Evolutionary conservation across 2,888 invertebrate species (phyloP).

Genomic region (Colletes collaris): DNA sequence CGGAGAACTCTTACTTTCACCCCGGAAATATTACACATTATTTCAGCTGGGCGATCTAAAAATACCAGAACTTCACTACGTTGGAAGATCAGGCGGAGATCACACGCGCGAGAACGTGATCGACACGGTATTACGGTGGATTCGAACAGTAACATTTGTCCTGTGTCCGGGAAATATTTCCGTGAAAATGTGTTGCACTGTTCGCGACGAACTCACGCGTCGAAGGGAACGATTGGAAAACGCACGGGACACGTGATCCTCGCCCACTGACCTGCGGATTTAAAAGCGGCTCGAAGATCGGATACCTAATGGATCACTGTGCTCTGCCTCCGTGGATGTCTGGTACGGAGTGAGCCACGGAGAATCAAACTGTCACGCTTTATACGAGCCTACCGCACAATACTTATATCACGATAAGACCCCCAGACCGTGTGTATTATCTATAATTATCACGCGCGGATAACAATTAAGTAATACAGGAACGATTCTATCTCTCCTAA

Average conservation of each 20-base stretch:
- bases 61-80: too few relatives aligned
- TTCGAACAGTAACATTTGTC: neutral
- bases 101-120: too few relatives aligned
- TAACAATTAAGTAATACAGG: constrained; percentile 25
- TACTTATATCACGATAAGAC: constrained; percentile 62
- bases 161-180: neutral
- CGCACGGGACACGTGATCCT: neutral
- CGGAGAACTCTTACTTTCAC: neutral
- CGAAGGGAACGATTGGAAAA: too few relatives aligned
- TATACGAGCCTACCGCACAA: constrained; percentile 31
- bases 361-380: constrained; percentile 46
- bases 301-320: constrained; percentile 20
- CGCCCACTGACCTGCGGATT: constrained; percentile 45
- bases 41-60: too few relatives aligned
- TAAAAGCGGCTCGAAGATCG: constrained; percentile 1
- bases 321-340: constrained; percentile 18
- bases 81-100: too few relatives aligned
- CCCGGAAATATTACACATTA: too few relatives aligned
- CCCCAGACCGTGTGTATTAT: constrained; percentile 20
- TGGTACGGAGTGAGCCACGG: constrained; percentile 34
- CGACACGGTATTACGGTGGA: too few relatives aligned
- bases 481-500: neutral
- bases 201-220: too few relatives aligned
- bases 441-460: constrained; percentile 28
- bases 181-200: neutral